Conservation (phyloP, 2,797 vertebrate genomes). For the Oophaga sylvatica region DNA sequence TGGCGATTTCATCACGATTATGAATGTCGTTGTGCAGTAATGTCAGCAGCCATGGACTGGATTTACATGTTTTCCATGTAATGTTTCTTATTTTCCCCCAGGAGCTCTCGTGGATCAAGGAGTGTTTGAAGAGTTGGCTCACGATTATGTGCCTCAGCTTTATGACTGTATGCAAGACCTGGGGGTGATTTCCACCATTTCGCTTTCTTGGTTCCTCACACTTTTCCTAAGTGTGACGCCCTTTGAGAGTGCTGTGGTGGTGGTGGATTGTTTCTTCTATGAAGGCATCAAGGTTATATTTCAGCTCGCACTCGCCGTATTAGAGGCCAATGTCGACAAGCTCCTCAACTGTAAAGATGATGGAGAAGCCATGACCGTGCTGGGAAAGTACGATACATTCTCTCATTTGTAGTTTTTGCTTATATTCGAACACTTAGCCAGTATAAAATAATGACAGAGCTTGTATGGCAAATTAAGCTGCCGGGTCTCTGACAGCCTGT, state of each 20-base stretch:
- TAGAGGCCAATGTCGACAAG: constrained; percentile 94
- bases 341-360: constrained; percentile 94
- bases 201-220: constrained; percentile 98
- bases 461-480: too few relatives aligned
- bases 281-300: constrained; percentile 99
- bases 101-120: constrained; percentile 96
- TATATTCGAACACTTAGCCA: neutral
- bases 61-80: neutral
- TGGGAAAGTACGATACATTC: constrained; percentile 83
- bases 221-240: constrained; percentile 98
- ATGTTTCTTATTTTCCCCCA: constrained; percentile 64
- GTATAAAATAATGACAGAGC: neutral
- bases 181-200: constrained; percentile 96
- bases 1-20: neutral
- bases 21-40: neutral
- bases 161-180: constrained; percentile 99
- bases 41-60: neutral
- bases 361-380: constrained; percentile 98
- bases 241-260: constrained; percentile 95
- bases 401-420: neutral
- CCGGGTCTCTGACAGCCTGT: too few relatives aligned
- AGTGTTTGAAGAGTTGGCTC: constrained; percentile 94
- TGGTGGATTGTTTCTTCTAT: constrained; percentile 98
- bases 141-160: constrained; percentile 92
- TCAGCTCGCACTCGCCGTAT: constrained; percentile 92